Evolutionary conservation across 2,113 vertebrate species (phyloP), one percentile per base, ranked within the genome.

Genomic region (Calonectris borealis): DNA sequence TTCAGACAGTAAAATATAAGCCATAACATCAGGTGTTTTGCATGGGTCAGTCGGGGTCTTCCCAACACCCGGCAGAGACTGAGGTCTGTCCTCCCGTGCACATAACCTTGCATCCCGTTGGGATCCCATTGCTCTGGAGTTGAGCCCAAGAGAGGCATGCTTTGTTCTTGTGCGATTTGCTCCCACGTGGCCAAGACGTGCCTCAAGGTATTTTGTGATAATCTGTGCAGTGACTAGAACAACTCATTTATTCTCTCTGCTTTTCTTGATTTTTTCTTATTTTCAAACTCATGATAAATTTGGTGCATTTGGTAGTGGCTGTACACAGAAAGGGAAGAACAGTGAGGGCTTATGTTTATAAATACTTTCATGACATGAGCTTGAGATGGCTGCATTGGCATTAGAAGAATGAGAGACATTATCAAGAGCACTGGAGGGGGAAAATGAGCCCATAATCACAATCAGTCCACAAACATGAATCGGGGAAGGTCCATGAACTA

Each of bases 1-100:
- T 73, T 87, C n/a, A 32, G 48, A 11, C 18, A 40, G 32, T 32
- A n/a, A 29, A 92, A 29, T 4, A 69, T 1, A 55, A 86, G 3
- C 34, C 27, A 4, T 7, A 22, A 34, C 0, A 0, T 40, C 29
- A 34, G 34, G 16, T 40, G 40, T 15, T 38, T 25, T 52, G 40
- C 8, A 42, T 19, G 26, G 60, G 31, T 48, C 70, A 51, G 22
- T 6, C 21, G 44, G 81, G 34, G 16, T 61, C 49, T 64, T 71
- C 84, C 57, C 71, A 83, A 2, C 1, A 7, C 38, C 36, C 4
- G 1, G 24, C 36, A 62, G n/a, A 38, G 34, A 46, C 69, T 8
- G 42, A 54, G 48, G 6, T 69, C 54, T 54, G 44, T 62, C 60
- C 29, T 61, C 6, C 49, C 6, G 0, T 18, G 15, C 44, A 17